Base-by-base conservation (phyloP, 2,113 vertebrate species). In the Mastomys natalensis region DNA sequence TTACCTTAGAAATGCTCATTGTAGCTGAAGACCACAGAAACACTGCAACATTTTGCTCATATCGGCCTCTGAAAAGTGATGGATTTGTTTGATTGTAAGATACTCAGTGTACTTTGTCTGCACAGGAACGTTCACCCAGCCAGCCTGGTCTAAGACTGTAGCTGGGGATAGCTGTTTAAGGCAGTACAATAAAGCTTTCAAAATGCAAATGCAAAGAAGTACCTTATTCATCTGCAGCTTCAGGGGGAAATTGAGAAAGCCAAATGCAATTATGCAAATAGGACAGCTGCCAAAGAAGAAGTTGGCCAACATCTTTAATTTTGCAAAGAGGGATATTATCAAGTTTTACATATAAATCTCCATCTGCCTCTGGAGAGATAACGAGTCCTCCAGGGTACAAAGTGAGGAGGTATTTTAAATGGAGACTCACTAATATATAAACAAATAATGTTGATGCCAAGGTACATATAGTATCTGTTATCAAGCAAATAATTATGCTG, bases 181-280 rank as follows among this genome's bases (percentile, higher is more conserved):
- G 48, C 7, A 64, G 90, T 66, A 94, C 1, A n/a, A 95, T 89
- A 97, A 96, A 90, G 21, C 77, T 92, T 96, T 95, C 90, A 97
- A 96, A 97, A 97, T 95, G 97, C 80, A 97, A 97, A 97, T 96
- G 55, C 34, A 82, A 77, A 92, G 91, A 62, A 94, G 78, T 48
- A 95, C 94, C 92, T 98, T 95, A 95, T 96, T 97, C 77, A 94
- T 70, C 31, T 84, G 77, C 87, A 87, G 72, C 76, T 95, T 91
- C 88, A 87, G 94, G 93, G 93, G 81, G 74, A 95, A 96, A 94
- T 96, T 94, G 94, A 96, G 88, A 95, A 92, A 95, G 81, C 60
- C 76, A 97, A 97, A 96, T 97, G 76, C 43, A 97, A 97, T 95
- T 96, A 97, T 95, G 94, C 73, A 97, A 89, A 88, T 95, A 88